Base-by-base conservation (phyloP, 2,888 invertebrate species). In the Dynastes grantii region DNA sequence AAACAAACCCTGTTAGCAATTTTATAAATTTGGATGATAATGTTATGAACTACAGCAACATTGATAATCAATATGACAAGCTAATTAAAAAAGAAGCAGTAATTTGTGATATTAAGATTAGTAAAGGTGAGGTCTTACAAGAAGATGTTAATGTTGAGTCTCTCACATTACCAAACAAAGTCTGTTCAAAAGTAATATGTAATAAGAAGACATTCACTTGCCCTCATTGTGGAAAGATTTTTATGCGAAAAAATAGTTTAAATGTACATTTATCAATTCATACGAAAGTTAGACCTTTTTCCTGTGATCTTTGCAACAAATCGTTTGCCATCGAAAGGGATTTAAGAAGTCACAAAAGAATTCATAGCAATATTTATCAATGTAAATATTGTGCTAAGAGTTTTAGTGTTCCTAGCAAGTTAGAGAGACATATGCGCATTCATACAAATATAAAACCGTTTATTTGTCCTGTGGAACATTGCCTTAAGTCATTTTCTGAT, bases 361-460 rank as follows among this genome's bases (percentile, higher is more conserved):
- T 87, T 29, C 89, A 89, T 79, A 85, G 85, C 0, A 85, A 85
- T 63, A 79, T 84, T 3, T 87, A 86, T 79, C 84, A 86, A 32
- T 89, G 89, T 79, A 83, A 85, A 73, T 85, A 84, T 64, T 89
- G 89, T 81, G 81, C 83, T 45, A 89, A 89, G 80, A 84, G 87
- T 11, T 89, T 89, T 81, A 82, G 85, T 8, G 87, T 86, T 5
- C 87, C 87, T 13, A 88, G 87, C 77, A 89, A 89, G 82, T 83
- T 89, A 49, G 85, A 87, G 76, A 82, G 89, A 32, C 89, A 89
- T 78, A 77, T 86, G 4, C 83, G 88, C 27, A 88, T 85, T 0
- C 89, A 89, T 81, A 88, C 88, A 1, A 87, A 88, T 22, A 87
- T 87, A 37, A 83, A 82, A 76, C 88, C 88, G 0, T 89, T 86